Base-by-base conservation (phyloP, 2,113 vertebrate genomes). In the Fulica atra region DNA sequence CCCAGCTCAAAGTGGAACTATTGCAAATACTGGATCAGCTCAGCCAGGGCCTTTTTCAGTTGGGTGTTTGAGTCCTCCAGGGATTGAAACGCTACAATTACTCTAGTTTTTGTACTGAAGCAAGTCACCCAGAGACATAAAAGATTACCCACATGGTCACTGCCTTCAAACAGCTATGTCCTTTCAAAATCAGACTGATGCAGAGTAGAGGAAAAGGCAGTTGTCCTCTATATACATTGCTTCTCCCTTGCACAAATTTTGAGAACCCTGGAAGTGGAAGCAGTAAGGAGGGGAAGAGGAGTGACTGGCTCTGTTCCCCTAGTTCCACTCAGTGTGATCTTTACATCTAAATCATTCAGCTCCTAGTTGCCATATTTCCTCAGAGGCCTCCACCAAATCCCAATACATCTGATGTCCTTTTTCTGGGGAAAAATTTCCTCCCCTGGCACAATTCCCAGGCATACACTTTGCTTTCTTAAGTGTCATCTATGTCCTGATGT, bases 401-500 rank as follows among this genome's bases (percentile, higher is more conserved):
- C 31, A 68, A 0, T 26, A 59, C 8, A 42, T 74, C 9, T 84
- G 29, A 42, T 51, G 35, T 40, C 24, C 48, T 79, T 81, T 84
- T 71, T 18, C n/a, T 21, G 28, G 63, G 13, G 19, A 4, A 11
- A 78, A 64, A 63, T 86, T 59, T 87, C 31, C 28, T 54, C 7
- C 46, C 11, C 17, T 24, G 4, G 25, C 16, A 66, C 40, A 91
- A 36, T 54, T 71, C 25, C 17, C 9, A 76, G 33, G 38, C 28
- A 85, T 80, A 69, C 26, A 48, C 16, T 82, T 74, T n/a, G 6
- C 3, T 85, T 35, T 60, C 44, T 36, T 35, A 77, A 40, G 11
- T 18, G 18, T 51, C 0, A 0, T 2, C 56, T 79, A 28, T 56
- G 17, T 79, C 20, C 38, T 78, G 36, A 79, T 9, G 60, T 68